A percentile compares a stretch with the other conserved stretches of the same genome.
Evolutionary conservation across 1,140 invertebrate species (phyloP).

Genomic region (Mamestra configurata): DNA sequence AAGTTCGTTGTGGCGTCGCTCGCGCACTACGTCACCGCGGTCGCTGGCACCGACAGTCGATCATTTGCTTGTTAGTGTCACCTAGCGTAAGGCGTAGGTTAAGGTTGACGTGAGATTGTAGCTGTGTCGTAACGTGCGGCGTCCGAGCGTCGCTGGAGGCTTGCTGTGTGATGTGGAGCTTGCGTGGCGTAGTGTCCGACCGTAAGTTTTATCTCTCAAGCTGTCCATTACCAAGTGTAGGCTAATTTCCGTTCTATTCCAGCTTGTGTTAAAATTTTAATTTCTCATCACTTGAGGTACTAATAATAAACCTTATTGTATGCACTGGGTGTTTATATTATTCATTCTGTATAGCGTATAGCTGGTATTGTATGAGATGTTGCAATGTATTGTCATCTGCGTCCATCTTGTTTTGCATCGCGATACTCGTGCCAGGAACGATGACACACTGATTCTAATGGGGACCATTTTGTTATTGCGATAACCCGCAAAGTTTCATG

Average conservation of each 20-base stretch:
- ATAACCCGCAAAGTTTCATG: slow-evolving; percentile 10
- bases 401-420: background rate
- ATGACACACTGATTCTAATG: slow-evolving; percentile 11
- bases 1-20: slow-evolving; percentile 6
- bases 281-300: slow-evolving; percentile 75
- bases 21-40: slow-evolving; percentile 34
- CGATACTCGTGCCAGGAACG: background rate
- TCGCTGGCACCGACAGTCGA: background rate
- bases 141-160: background rate
- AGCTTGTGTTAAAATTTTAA: slow-evolving; percentile 70
- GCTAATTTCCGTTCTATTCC: slow-evolving; percentile 71
- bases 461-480: slow-evolving; percentile 44
- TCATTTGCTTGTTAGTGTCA: slow-evolving; percentile 38
- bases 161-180: slow-evolving; percentile 23
- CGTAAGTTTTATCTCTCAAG: slow-evolving; percentile 52
- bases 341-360: slow-evolving; percentile 55
- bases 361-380: slow-evolving; percentile 24
- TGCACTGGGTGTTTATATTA: slow-evolving; percentile 81
- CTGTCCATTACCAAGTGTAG: slow-evolving; percentile 70
- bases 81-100: slow-evolving; percentile 29
- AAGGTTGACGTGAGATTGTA: slow-evolving; percentile 14
- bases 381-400: background rate
- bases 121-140: background rate
- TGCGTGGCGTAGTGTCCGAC: slow-evolving; percentile 43
- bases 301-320: slow-evolving; percentile 71